These are phyloP conservation scores for Lipophrys pholis DNA, from an alignment of 2,113 vertebrate species.

Conservation along the genomic window DNA sequence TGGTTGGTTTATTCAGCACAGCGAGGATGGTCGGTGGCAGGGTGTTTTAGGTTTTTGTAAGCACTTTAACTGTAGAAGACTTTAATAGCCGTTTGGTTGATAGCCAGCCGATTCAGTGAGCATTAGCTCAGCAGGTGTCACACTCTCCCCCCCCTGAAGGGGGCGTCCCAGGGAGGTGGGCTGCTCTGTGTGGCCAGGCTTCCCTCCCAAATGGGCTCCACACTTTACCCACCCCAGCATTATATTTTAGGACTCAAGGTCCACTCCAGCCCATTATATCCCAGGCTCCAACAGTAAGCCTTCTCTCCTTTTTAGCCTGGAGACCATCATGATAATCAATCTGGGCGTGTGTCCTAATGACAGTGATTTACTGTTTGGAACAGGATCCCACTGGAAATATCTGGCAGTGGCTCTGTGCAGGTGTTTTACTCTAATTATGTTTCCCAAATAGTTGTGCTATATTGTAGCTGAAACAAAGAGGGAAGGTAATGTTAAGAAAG, in stretches of 20 bases:
- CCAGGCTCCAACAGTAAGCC: slow-evolving; percentile 18
- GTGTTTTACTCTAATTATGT: slow-evolving; percentile 45
- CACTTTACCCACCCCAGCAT: slow-evolving; percentile 9
- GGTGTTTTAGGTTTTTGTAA: too few species aligned
- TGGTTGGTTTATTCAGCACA: slow-evolving; percentile 4
- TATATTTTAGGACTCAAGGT: slow-evolving; percentile 19
- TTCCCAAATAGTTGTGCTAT: slow-evolving; percentile 24
- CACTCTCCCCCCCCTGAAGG: too few species aligned
- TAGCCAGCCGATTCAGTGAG: not conserved
- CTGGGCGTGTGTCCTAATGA: slow-evolving; percentile 31
- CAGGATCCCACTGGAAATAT: slow-evolving; percentile 38
- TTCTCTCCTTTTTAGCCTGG: slow-evolving; percentile 7
- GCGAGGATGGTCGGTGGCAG: not conserved
- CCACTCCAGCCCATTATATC: not conserved
- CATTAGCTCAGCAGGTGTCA: not conserved
- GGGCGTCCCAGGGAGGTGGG: not conserved
- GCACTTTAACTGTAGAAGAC: too few species aligned
- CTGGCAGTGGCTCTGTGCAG: slow-evolving; percentile 37
- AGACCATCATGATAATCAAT: slow-evolving; percentile 29
- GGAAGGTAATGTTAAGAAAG: not conserved
- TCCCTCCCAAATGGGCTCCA: slow-evolving; percentile 7
- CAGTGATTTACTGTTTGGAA: slow-evolving; percentile 39
- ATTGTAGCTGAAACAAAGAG: slow-evolving; percentile 25
- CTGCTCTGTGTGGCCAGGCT: too few species aligned
- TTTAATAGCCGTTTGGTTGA: not conserved